Evolutionary conservation across 2,888 invertebrate genomes (phyloP), one percentile per base, ranked within the genome.

Genomic region (Trichogramma dendrolimi): DNA sequence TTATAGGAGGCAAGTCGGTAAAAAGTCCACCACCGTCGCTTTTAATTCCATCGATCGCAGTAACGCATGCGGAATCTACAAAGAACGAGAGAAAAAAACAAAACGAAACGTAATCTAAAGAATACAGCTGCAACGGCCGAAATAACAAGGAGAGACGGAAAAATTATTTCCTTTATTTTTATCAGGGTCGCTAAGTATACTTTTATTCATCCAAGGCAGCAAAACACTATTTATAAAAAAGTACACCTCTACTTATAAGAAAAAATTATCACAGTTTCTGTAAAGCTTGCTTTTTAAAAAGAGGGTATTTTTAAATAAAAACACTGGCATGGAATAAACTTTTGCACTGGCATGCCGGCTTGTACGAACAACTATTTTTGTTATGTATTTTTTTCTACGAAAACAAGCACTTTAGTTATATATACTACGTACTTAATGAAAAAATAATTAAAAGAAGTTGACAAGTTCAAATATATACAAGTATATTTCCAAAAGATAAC

Each of bases 31-130:
- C 79, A 77, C 74, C 77, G 71, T 71, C 73, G 71, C 70, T 71
- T 75, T 77, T 78, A 77, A 75, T 75, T 77, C 78, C 78, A 78
- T 75, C 76, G 77, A 75, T 75, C 75, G 73, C 74, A 79, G 75
- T 78, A 78, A 75, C 76, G 77, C 79, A 79, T 79, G 78, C 79
- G 76, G 75, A 76, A 79, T 79, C 78, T 79, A 79, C 76, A 78
- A 77, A 76, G 75, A 77, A 78, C 70, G 73, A 77, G 71, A 77
- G 73, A 75, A 72, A 72, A 74, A 72, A 69, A 67, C 66, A 67
- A 69, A 64, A 65, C 54, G 51, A 71, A 68, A 70, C 67, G 65
- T 69, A 69, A 70, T 70, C 69, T 63, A 70, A 67, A 69, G 67
- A 66, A 44, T 62, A 60, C 54, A 60, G 61, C 63, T 66, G 27